phyloP scores from a whole-genome alignment of 2,888 invertebrate species.

The Automeris io region DNA sequence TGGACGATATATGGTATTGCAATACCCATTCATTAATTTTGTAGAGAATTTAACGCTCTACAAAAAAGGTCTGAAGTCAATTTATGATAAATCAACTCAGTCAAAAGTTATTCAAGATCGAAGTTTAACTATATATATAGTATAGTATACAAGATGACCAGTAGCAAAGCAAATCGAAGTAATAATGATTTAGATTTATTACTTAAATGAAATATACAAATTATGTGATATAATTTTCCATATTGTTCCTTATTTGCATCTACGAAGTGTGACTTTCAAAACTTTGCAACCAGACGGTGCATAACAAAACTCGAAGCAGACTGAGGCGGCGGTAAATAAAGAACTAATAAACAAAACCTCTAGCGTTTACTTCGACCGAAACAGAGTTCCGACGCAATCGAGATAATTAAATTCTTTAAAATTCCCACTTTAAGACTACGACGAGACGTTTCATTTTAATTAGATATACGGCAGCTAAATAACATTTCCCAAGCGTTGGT shows the following conservation, averaged over 20 bases:
- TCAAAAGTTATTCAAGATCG: too few species aligned
- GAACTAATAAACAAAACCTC: constrained; percentile 5
- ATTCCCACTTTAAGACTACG: constrained; percentile 14
- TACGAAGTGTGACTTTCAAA: background rate
- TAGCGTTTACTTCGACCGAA: constrained; percentile 7
- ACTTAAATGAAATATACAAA: too few species aligned
- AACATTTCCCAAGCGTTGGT: constrained; percentile 10
- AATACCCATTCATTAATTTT: too few species aligned
- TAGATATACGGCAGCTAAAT: constrained; percentile 26
- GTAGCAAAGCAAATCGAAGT: too few species aligned
- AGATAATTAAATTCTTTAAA: constrained; percentile 33
- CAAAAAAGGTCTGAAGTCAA: too few species aligned
- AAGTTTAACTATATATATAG: too few species aligned
- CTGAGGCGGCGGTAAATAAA: constrained; percentile 4
- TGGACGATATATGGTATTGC: too few species aligned
- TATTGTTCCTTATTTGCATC: background rate
- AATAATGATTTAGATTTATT: too few species aligned
- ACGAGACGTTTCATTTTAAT: constrained; percentile 27
- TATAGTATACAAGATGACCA: too few species aligned
- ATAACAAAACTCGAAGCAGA: background rate
- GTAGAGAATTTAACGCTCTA: too few species aligned
- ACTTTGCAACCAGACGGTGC: background rate
- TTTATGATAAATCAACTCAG: too few species aligned
- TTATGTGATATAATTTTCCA: too few species aligned
- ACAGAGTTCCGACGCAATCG: constrained; percentile 20